Evolutionary conservation across 2,797 vertebrate genomes (phyloP).

Genomic region (Tympanoctomys barrerae): DNA sequence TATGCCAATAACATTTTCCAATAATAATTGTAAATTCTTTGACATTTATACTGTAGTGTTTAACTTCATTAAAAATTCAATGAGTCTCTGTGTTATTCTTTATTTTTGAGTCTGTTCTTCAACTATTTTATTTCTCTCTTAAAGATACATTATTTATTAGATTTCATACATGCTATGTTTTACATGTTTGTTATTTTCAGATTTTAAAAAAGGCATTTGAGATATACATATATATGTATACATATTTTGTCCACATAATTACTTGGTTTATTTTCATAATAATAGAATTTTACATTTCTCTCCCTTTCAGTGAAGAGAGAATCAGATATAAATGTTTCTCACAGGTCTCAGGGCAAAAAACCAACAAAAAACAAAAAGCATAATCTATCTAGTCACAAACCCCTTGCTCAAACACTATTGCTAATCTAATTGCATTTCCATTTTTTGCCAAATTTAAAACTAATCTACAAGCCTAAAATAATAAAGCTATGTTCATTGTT

Average conservation of each 20-base stretch:
- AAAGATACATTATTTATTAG: neutral
- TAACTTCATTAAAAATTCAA: constrained; percentile 8
- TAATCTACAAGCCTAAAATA: constrained; percentile 5
- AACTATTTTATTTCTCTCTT: neutral
- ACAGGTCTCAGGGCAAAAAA: neutral
- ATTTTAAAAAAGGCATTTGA: constrained; percentile 16
- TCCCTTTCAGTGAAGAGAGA: constrained; percentile 46
- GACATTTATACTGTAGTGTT: neutral
- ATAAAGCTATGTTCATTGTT: neutral
- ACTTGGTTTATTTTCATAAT: constrained; percentile 29
- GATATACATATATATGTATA: neutral
- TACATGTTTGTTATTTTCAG: neutral
- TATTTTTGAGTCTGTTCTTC: neutral
- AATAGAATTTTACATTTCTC: neutral
- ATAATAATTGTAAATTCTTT: constrained; percentile 1
- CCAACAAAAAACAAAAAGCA: neutral
- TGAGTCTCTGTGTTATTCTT: neutral
- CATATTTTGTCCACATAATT: neutral
- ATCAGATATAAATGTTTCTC: neutral
- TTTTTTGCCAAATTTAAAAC: constrained; percentile 44
- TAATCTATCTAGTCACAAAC: neutral
- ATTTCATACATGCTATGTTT: neutral
- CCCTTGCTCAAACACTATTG: neutral
- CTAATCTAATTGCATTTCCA: constrained; percentile 6
- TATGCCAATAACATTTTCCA: neutral